Evolutionary conservation across 1,140 invertebrate species (phyloP).

Genomic region (Charaxes varanes): DNA sequence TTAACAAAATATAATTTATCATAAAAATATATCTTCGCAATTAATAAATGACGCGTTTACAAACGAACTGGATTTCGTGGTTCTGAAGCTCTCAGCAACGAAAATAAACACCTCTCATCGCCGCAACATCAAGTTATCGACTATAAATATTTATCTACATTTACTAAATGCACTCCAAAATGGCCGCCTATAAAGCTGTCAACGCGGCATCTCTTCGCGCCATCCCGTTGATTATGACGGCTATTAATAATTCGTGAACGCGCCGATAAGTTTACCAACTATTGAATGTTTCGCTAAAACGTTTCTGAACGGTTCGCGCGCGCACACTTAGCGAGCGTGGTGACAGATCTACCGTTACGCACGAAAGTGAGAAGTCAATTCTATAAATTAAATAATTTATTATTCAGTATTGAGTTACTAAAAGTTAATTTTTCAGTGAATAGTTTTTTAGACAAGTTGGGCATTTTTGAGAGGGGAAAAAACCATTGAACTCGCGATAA

Average conservation of each 20-base stretch:
- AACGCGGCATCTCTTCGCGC: constrained; percentile 46
- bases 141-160: constrained; percentile 66
- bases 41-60: constrained; percentile 3
- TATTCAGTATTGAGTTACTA: no score
- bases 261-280: constrained; percentile 36
- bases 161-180: constrained; percentile 66
- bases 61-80: constrained; percentile 1
- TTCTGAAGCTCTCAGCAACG: constrained; percentile 4
- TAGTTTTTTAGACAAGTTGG: no score
- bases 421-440: no score
- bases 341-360: constrained; percentile 45
- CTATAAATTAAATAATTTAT: constrained; percentile 3
- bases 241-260: constrained; percentile 52
- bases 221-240: constrained; percentile 47
- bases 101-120: constrained; percentile 9
- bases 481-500: no score
- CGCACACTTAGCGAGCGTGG: constrained; percentile 45
- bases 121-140: constrained; percentile 35
- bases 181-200: constrained; percentile 57
- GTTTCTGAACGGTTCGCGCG: constrained; percentile 36
- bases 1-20: no score
- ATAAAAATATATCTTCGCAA: background rate
- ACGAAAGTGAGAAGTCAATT: constrained; percentile 22
- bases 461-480: no score
- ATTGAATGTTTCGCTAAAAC: constrained; percentile 55